phyloP scores from a whole-genome alignment of 2,888 invertebrate species.

The Thymelicus sylvestris region DNA sequence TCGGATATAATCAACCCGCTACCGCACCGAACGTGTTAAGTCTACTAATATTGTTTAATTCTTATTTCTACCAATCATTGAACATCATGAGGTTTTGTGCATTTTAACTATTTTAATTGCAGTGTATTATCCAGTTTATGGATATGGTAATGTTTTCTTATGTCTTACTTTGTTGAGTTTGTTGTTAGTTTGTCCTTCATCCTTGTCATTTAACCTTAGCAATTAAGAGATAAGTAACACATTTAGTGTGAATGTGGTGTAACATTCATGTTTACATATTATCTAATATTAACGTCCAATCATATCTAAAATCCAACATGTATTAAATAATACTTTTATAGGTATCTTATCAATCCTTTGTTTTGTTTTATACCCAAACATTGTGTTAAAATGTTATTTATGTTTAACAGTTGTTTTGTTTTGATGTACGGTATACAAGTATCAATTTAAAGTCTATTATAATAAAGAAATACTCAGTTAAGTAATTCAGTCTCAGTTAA shows the following conservation, averaged over 20 bases:
- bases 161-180: background rate
- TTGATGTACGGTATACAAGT: too few relatives aligned
- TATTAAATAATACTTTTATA: background rate
- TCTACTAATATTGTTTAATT: background rate
- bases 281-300: background rate
- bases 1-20: too few relatives aligned
- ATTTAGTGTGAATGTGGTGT: background rate
- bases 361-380: too few relatives aligned
- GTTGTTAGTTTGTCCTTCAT: background rate
- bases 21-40: too few relatives aligned
- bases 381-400: too few relatives aligned
- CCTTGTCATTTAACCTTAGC: conserved; percentile 5
- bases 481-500: too few relatives aligned
- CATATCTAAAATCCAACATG: background rate
- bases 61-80: background rate
- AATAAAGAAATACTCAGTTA: too few relatives aligned
- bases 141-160: background rate
- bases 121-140: background rate
- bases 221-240: background rate
- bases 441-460: too few relatives aligned
- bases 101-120: background rate
- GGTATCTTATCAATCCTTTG: too few relatives aligned
- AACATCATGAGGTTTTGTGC: background rate
- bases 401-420: too few relatives aligned
- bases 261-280: background rate